phyloP scores from a whole-genome alignment of 2,797 vertebrate species.

The Eutrigla gurnardus region DNA sequence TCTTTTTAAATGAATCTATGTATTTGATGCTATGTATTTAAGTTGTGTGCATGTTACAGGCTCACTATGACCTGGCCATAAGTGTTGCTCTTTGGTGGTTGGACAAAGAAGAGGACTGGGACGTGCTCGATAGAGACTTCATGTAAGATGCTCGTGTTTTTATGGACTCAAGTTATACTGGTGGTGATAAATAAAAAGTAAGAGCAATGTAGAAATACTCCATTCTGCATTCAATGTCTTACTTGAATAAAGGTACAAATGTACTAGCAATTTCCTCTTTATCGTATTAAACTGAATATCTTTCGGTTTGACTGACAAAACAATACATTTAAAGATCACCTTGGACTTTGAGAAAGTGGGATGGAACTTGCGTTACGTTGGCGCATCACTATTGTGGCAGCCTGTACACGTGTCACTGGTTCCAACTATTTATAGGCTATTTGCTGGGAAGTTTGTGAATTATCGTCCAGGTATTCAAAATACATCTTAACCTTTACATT shows the following conservation, averaged over 20 bases:
- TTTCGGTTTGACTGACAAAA: too few relatives aligned
- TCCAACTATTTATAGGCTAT: too few relatives aligned
- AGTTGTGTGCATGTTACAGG: slow-evolving; percentile 72
- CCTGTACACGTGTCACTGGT: too few relatives aligned
- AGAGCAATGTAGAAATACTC: neutral
- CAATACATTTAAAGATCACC: too few relatives aligned
- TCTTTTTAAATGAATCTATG: too few relatives aligned
- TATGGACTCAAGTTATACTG: neutral
- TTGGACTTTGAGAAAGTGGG: too few relatives aligned
- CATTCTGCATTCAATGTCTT: neutral
- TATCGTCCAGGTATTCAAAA: too few relatives aligned
- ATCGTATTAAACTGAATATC: too few relatives aligned
- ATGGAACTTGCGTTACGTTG: too few relatives aligned
- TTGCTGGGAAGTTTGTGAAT: too few relatives aligned
- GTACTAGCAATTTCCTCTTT: neutral
- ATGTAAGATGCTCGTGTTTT: slow-evolving; percentile 65
- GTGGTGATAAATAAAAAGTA: neutral
- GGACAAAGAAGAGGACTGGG: slow-evolving; percentile 71
- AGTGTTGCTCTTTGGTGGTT: slow-evolving; percentile 87
- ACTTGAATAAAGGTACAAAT: neutral
- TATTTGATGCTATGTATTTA: neutral
- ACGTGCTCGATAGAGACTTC: slow-evolving; percentile 61
- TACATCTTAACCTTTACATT: too few relatives aligned
- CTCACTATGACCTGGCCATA: slow-evolving; percentile 89
- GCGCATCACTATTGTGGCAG: too few relatives aligned